Conservation (phyloP, 2,888 invertebrate genomes). For the Drosophila imparisetae region DNA sequence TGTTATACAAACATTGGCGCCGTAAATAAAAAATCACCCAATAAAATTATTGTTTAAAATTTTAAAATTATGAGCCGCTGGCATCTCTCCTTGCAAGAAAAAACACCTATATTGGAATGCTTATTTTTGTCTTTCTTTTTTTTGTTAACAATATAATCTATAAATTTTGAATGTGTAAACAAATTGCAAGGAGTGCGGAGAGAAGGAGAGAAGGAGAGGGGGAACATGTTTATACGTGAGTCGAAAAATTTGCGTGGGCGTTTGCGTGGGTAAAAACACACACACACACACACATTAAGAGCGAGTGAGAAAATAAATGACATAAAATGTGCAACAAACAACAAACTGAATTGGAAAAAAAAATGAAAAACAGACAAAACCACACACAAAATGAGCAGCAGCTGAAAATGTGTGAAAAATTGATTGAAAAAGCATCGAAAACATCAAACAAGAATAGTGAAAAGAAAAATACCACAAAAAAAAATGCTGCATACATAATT, state of each 20-base stretch:
- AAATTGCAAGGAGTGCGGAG: slow-evolving; percentile 26
- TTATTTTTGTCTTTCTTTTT: not conserved
- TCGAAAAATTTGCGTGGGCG: slow-evolving; percentile 65
- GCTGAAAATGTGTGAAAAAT: slow-evolving; percentile 51
- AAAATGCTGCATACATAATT: slow-evolving; percentile 44
- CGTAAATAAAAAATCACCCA: slow-evolving; percentile 22
- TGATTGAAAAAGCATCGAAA: slow-evolving; percentile 69
- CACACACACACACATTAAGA: not conserved
- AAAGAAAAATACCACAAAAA: slow-evolving; percentile 24
- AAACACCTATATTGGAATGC: slow-evolving; percentile 28
- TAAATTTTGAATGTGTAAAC: slow-evolving; percentile 42
- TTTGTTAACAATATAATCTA: slow-evolving; percentile 26
- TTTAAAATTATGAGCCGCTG: slow-evolving; percentile 17
- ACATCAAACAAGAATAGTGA: slow-evolving; percentile 55
- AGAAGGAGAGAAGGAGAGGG: no score
- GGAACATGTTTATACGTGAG: slow-evolving; percentile 17
- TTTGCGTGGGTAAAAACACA: slow-evolving; percentile 53
- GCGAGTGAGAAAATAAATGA: slow-evolving; percentile 5
- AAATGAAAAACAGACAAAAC: slow-evolving; percentile 20
- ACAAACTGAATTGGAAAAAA: slow-evolving; percentile 14
- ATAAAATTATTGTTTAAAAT: slow-evolving; percentile 18
- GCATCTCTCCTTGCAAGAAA: slow-evolving; percentile 5
- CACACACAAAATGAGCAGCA: slow-evolving; percentile 38
- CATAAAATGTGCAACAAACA: slow-evolving; percentile 53
- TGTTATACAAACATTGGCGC: slow-evolving; percentile 11